Percentiles rank a stretch among this genome's conserved stretches.
These are phyloP conservation scores for Geococcyx californianus DNA, from an alignment of 2,113 vertebrate species.

Conservation along the genomic window DNA sequence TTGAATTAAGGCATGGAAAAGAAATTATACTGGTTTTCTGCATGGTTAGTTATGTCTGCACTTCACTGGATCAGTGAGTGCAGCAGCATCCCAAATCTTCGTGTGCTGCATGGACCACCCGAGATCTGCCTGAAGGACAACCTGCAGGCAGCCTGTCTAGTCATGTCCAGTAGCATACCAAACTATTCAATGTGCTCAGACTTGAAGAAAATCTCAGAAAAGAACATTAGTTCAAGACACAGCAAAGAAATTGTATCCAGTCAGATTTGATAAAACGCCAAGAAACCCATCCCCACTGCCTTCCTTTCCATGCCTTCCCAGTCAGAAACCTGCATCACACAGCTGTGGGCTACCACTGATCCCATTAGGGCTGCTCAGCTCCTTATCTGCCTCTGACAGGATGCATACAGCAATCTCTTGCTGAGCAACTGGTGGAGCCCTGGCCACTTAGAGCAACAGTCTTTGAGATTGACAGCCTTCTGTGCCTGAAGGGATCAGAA, in stretches of 20 bases:
- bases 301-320: neutral
- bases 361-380: neutral
- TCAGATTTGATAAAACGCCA: neutral
- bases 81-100: neutral
- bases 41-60: neutral
- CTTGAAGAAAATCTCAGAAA: neutral
- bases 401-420: neutral
- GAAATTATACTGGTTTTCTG: neutral
- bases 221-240: neutral
- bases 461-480: neutral
- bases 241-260: neutral
- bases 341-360: slow-evolving; percentile 18
- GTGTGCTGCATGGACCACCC: rapidly evolving
- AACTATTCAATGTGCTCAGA: neutral
- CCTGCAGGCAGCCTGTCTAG: neutral
- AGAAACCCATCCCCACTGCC: neutral
- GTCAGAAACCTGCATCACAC: neutral
- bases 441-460: neutral
- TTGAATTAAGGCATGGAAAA: neutral
- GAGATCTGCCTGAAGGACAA: neutral
- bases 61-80: neutral
- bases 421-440: neutral
- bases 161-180: neutral
- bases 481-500: neutral
- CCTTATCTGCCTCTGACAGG: slow-evolving; percentile 45